Evolutionary conservation across 2,888 invertebrate genomes (phyloP).

Genomic region (Cantharis rufa): DNA sequence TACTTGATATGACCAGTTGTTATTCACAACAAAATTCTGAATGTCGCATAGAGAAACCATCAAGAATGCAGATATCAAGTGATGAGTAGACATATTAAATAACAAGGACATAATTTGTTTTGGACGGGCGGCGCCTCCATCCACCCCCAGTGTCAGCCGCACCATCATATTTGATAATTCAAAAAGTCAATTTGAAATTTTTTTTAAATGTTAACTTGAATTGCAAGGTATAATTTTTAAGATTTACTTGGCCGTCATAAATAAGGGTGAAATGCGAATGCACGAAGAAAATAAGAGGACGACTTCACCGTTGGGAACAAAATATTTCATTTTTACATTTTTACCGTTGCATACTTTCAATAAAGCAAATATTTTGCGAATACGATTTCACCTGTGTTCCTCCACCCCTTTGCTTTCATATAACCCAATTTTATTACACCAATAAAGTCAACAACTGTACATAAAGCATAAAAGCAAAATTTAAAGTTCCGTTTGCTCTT

Average conservation of each 20-base stretch:
- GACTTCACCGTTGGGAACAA: background rate
- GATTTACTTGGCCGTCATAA: background rate
- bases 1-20: no score
- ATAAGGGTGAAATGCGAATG: background rate
- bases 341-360: background rate
- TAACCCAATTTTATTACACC: background rate
- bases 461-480: background rate
- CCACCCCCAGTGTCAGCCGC: no score
- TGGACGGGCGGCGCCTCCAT: no score
- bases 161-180: no score
- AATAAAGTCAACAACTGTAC: background rate
- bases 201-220: no score
- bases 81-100: no score
- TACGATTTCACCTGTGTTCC: background rate
- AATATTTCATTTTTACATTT: background rate
- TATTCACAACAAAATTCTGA: no score
- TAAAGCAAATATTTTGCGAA: background rate
- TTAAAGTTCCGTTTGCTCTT: background rate
- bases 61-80: no score
- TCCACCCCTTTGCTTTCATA: background rate
- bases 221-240: no score
- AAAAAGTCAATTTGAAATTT: no score
- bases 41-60: no score
- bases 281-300: background rate
- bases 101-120: no score